Percentiles rank a stretch among this genome's conserved stretches.
Conservation (phyloP, 2,888 invertebrate species). For the Apamea epomidion region DNA sequence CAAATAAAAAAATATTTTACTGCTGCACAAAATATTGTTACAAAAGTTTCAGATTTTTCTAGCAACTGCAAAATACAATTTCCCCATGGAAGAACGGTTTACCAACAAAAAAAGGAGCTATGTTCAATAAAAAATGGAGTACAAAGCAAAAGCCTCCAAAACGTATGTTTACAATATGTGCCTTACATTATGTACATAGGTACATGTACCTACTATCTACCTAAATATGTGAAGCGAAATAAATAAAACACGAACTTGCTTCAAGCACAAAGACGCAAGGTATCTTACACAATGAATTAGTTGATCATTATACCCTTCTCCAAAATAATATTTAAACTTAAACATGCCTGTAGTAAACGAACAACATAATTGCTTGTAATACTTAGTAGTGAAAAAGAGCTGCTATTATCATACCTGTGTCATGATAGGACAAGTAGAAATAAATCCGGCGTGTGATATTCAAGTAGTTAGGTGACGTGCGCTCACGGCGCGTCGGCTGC, state of each 20-base stretch:
- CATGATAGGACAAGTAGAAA: slow-evolving; percentile 18
- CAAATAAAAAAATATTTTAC: slow-evolving; percentile 5
- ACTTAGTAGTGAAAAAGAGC: background rate
- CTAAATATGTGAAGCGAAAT: background rate
- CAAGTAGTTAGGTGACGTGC: slow-evolving; percentile 36
- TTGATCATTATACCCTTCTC: background rate
- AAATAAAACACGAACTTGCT: background rate
- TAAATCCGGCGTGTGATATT: slow-evolving; percentile 25
- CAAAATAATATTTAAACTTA: slow-evolving; percentile 7
- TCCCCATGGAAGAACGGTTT: slow-evolving; percentile 10
- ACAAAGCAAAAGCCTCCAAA: slow-evolving; percentile 15
- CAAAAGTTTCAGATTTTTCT: slow-evolving; percentile 19
- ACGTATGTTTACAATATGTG: slow-evolving; percentile 2
- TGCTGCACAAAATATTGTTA: slow-evolving; percentile 11
- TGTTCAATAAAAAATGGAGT: slow-evolving; percentile 26
- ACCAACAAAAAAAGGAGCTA: slow-evolving; percentile 3
- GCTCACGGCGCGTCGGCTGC: slow-evolving; percentile 22
- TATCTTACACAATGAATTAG: background rate
- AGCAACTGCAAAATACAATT: slow-evolving; percentile 17
- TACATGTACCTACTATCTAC: background rate
- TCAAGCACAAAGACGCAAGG: background rate
- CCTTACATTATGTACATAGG: background rate
- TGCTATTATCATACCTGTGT: background rate
- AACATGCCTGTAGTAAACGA: background rate
- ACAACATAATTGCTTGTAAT: background rate